Evolutionary conservation across 2,797 vertebrate species (phyloP).

Genomic region (Tamandua tetradactyla): DNA sequence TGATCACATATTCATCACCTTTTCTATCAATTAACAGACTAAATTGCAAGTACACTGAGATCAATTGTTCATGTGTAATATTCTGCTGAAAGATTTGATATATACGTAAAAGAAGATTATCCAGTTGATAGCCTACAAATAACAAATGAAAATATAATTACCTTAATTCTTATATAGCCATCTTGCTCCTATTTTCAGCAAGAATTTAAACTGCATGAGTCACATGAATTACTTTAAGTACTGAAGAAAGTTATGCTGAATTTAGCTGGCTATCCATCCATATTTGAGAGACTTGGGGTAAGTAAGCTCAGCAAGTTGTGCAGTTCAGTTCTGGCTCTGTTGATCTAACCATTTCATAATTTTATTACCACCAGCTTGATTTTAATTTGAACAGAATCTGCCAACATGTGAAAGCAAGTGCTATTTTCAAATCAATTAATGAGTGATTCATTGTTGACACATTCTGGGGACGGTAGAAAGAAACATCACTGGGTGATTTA

Average conservation of each 20-base stretch:
- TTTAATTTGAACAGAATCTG: constrained; percentile 71
- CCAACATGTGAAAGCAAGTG: constrained; percentile 43
- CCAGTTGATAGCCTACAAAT: background rate
- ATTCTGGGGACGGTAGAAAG: constrained; percentile 39
- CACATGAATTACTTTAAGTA: background rate
- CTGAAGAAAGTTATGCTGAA: background rate
- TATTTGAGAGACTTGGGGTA: background rate
- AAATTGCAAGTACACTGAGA: background rate
- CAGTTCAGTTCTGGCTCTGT: background rate
- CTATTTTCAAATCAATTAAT: constrained; percentile 65
- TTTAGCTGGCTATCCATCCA: constrained; percentile 28
- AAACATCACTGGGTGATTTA: constrained; percentile 66
- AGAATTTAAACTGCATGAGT: background rate
- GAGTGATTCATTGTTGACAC: constrained; percentile 59
- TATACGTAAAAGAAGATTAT: background rate
- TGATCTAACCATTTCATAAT: constrained; percentile 52
- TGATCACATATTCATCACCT: background rate
- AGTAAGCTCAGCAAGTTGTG: background rate
- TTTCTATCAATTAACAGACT: background rate
- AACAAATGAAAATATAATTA: background rate
- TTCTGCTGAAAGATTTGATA: constrained; percentile 18
- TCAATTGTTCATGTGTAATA: background rate
- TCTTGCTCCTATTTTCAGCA: background rate
- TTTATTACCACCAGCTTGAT: constrained; percentile 63
- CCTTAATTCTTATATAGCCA: background rate